Evolutionary conservation across 2,797 vertebrate genomes (phyloP).

Genomic region (Myoxocephalus aenaeus): DNA sequence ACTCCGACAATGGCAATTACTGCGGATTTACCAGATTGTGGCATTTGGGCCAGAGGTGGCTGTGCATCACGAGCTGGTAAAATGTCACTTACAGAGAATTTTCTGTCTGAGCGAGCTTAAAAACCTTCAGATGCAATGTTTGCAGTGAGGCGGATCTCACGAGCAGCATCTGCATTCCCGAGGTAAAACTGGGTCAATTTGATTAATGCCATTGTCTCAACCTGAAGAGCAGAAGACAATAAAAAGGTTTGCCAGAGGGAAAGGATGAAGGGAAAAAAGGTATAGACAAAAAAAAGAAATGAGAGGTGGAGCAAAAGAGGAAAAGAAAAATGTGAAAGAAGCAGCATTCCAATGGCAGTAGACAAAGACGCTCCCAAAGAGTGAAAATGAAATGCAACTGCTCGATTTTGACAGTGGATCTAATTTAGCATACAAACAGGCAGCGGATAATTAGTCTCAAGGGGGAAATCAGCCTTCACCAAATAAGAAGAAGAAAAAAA

Average conservation of each 20-base stretch:
- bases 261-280: neutral
- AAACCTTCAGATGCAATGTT: conserved; percentile 39
- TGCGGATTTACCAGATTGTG: conserved; percentile 19
- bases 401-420: conserved; percentile 51
- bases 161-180: conserved; percentile 31
- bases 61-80: conserved; percentile 29
- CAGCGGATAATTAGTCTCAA: conserved; percentile 75
- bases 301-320: neutral
- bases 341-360: conserved; percentile 7
- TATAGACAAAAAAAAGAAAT: neutral
- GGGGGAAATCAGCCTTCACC: conserved; percentile 59
- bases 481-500: conserved; percentile 28
- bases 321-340: conserved; percentile 2
- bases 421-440: conserved; percentile 67
- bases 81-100: conserved; percentile 57
- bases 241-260: conserved; percentile 33
- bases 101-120: conserved; percentile 32
- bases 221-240: conserved; percentile 42
- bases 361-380: conserved; percentile 40
- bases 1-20: conserved; percentile 3
- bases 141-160: conserved; percentile 42
- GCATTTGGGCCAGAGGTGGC: conserved; percentile 42
- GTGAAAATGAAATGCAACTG: conserved; percentile 40
- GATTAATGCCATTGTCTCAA: conserved; percentile 75
- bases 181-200: conserved; percentile 70